These are phyloP conservation scores for Gibbula magus DNA, from an alignment of 2,888 invertebrate genomes.

Conservation along the genomic window DNA sequence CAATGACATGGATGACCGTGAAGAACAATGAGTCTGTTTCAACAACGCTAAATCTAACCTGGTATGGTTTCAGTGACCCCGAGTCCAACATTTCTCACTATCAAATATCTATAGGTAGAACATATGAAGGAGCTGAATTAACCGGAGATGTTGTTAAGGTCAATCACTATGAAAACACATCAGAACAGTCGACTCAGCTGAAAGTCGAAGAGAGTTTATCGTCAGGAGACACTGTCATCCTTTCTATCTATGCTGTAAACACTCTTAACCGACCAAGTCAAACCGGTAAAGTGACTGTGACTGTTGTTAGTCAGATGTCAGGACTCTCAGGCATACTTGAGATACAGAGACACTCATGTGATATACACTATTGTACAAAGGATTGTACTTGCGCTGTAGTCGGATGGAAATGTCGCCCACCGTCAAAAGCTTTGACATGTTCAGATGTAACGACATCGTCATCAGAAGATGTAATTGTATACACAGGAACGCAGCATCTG, in stretches of 20 bases:
- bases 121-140: background rate
- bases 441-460: background rate
- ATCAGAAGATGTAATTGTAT: background rate
- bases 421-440: background rate
- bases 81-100: constrained; percentile 1
- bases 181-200: constrained; percentile 18
- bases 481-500: background rate
- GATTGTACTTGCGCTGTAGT: constrained; percentile 28
- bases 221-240: constrained; percentile 33
- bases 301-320: constrained; percentile 25
- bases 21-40: background rate
- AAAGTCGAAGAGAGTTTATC: background rate
- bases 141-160: background rate
- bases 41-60: background rate
- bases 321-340: background rate
- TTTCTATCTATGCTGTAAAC: constrained; percentile 18
- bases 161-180: background rate
- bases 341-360: constrained; percentile 29
- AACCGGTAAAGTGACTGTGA: constrained; percentile 31
- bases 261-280: constrained; percentile 30
- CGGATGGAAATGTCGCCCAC: constrained; percentile 5
- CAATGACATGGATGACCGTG: constrained; percentile 28
- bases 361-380: constrained; percentile 14
- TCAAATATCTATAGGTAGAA: background rate
- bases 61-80: constrained; percentile 18